These are phyloP conservation scores for Pelodiscus sinensis DNA, from an alignment of 2,113 vertebrate genomes.

Conservation along the genomic window DNA sequence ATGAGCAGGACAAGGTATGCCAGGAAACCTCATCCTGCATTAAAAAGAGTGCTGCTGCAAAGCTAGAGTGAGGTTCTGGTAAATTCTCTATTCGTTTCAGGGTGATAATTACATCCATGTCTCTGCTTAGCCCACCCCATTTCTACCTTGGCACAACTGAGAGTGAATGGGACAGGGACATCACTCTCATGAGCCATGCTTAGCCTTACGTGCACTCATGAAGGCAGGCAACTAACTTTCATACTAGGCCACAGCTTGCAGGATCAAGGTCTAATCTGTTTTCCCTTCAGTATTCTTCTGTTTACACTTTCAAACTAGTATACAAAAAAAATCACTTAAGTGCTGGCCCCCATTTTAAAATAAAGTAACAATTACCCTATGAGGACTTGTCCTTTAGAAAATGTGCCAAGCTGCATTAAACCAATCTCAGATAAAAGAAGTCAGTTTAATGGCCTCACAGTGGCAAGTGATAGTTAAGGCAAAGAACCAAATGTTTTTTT, in stretches of 20 bases:
- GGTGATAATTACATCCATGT: not conserved
- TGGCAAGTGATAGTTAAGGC: not conserved
- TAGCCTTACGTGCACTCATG: not conserved
- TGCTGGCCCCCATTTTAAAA: not conserved
- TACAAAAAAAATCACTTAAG: not conserved
- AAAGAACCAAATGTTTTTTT: not conserved
- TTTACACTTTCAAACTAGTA: not conserved
- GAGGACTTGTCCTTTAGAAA: not conserved
- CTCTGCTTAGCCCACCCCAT: not conserved
- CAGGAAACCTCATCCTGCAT: not conserved
- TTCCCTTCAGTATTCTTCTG: not conserved
- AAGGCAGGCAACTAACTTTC: not conserved
- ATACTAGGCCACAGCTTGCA: not conserved
- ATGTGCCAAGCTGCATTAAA: not conserved
- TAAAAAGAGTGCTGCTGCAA: not conserved
- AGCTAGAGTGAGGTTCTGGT: fast-evolving
- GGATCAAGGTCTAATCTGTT: not conserved
- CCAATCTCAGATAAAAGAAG: not conserved
- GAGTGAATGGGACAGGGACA: not conserved
- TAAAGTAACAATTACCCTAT: too few relatives aligned
- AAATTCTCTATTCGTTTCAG: not conserved
- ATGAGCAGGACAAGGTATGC: not conserved
- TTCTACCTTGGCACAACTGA: not conserved
- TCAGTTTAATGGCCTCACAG: not conserved
- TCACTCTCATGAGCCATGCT: not conserved